These are phyloP conservation scores for Cryptotermes secundus DNA, from an alignment of 1,140 invertebrate species.

Conservation along the genomic window DNA sequence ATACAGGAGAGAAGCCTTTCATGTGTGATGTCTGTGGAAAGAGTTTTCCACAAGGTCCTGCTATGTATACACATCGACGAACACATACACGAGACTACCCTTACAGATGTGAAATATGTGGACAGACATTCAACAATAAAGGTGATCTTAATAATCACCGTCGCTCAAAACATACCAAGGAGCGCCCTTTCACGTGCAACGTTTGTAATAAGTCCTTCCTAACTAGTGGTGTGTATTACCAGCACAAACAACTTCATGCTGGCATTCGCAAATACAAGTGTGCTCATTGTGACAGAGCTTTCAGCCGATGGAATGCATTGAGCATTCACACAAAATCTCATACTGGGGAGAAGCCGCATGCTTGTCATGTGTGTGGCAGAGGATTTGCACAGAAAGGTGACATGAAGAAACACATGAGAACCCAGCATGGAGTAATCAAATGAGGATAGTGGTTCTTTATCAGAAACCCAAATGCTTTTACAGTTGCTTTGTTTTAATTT, in stretches of 20 bases:
- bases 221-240: conserved; percentile 70
- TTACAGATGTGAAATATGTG: conserved; percentile 54
- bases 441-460: background rate
- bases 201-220: conserved; percentile 72
- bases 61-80: conserved; percentile 43
- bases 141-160: conserved; percentile 66
- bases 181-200: conserved; percentile 69
- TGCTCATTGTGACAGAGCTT: conserved; percentile 9
- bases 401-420: conserved; percentile 52
- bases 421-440: conserved; percentile 43
- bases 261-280: conserved; percentile 26
- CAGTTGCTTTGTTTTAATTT: too few species aligned
- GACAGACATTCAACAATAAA: conserved; percentile 47
- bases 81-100: conserved; percentile 47
- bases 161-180: conserved; percentile 63
- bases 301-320: conserved; percentile 22
- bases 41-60: conserved; percentile 47
- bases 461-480: too few species aligned
- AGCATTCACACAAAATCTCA: conserved; percentile 21
- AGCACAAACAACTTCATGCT: conserved; percentile 41
- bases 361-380: conserved; percentile 45
- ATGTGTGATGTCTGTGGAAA: conserved; percentile 63
- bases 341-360: conserved; percentile 53
- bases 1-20: conserved; percentile 62
- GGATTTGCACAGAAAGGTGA: conserved; percentile 49